Evolutionary conservation across 2,113 vertebrate species (phyloP), one percentile per base, ranked within the genome.

Genomic region (Microcebus murinus): DNA sequence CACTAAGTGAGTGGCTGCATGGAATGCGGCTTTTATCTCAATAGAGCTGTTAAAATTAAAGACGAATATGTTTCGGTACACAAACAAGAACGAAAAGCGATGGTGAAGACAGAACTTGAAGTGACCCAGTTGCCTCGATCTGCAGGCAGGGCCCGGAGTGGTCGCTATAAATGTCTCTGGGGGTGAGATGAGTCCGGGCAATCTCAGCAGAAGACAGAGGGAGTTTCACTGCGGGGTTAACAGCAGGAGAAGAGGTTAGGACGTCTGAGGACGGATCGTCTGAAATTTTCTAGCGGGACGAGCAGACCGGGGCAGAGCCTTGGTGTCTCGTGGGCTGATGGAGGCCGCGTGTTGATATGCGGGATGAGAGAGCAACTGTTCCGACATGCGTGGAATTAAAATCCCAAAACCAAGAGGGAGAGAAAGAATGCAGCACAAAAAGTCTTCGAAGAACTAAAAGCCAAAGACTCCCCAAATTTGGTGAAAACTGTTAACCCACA

Each of bases 171-270:
- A 42, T 23, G 57, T 31, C 73, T 57, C 15, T 39, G 12, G 31
- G 85, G 52, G 2, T 1, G 0, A 4, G 1, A 15, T 3, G 52
- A 73, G 52, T 15, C 34, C 3, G 11, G 59, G 7, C 10, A 48
- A 59, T 23, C 31, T 50, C 31, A 4, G 61, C 45, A 36, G 45
- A 25, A 21, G 36, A 9, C 10, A 45, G 80, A 23, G 29, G 9
- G 31, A 8, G 2, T 8, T 45, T 73, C 31, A n/a, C 31, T 1
- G 10, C 14, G 20, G 3, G 21, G 31, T 45, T n/a, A 7, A 17
- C 5, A 23, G 55, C 20, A 27, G 29, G 23, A 48, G 70, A 25
- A n/a, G 17, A 45, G 29, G 4, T 15, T 27, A 23, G 27, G 21
- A 4, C 17, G 36, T 27, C 5, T 6, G 68, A 76, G 70, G 31